A percentile compares a stretch with the other conserved stretches of the same genome.
These are phyloP conservation scores for Melanotaenia pygmaea DNA, from an alignment of 2,797 vertebrate species.

Conservation along the genomic window DNA sequence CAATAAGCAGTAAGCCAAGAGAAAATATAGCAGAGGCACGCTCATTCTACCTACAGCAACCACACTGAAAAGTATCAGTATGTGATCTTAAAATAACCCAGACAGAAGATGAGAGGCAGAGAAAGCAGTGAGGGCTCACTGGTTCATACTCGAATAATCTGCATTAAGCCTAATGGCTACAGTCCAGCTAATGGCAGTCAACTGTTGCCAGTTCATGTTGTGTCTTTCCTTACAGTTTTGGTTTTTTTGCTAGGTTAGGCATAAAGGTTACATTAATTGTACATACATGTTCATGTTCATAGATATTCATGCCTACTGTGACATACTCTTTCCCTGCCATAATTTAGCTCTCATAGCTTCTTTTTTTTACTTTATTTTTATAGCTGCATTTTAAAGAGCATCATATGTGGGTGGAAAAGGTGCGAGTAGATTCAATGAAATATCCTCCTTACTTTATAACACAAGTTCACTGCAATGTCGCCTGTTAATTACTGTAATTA, in stretches of 20 bases:
- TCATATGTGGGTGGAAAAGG: slow-evolving; percentile 16
- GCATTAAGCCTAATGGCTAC: slow-evolving; percentile 52
- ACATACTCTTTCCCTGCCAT: slow-evolving; percentile 5
- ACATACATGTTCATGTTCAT: slow-evolving; percentile 26
- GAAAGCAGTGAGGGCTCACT: slow-evolving; percentile 24
- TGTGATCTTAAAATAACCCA: slow-evolving; percentile 66
- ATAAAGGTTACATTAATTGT: not conserved
- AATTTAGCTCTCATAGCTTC: slow-evolving; percentile 16
- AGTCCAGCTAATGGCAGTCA: slow-evolving; percentile 22
- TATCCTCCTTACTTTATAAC: not conserved
- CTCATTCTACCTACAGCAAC: slow-evolving; percentile 29
- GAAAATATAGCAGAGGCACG: not conserved
- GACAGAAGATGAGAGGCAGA: slow-evolving; percentile 39
- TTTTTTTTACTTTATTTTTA: too few relatives aligned
- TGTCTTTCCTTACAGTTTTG: slow-evolving; percentile 14
- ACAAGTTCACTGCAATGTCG: slow-evolving; percentile 11
- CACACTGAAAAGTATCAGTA: slow-evolving; percentile 2
- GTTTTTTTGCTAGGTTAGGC: slow-evolving; percentile 3
- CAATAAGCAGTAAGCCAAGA: not conserved
- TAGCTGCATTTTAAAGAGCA: slow-evolving; percentile 22
- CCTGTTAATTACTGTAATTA: slow-evolving; percentile 26
- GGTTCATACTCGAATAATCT: slow-evolving; percentile 59
- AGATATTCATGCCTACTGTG: not conserved
- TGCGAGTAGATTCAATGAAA: slow-evolving; percentile 9
- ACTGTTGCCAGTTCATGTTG: slow-evolving; percentile 16